These are phyloP conservation scores for Tetragonula carbonaria DNA, from an alignment of 2,888 invertebrate genomes.

Conservation along the genomic window DNA sequence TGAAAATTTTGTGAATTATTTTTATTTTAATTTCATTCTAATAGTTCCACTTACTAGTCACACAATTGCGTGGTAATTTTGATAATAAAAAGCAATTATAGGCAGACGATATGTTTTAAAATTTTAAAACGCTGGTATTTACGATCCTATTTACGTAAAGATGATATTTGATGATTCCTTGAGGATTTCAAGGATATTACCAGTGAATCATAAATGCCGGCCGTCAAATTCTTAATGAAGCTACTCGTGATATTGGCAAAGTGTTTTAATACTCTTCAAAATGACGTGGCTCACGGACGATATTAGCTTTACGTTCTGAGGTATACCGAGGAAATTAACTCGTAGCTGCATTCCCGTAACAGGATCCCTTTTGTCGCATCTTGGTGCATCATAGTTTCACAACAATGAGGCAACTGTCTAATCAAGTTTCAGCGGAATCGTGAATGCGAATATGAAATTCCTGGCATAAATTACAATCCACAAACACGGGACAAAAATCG, in stretches of 20 bases:
- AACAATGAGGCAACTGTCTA: background rate
- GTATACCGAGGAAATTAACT: slow-evolving; percentile 5
- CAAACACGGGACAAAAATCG: background rate
- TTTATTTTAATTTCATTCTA: too few relatives aligned
- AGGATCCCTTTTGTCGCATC: background rate
- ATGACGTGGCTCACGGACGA: background rate
- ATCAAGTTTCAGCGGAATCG: background rate
- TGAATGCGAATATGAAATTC: background rate
- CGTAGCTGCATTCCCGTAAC: background rate
- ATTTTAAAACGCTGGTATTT: background rate
- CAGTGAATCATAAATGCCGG: background rate
- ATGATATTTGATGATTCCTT: background rate
- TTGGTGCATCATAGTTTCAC: background rate
- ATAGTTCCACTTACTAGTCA: too few relatives aligned
- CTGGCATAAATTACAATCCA: background rate
- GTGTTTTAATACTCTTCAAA: background rate
- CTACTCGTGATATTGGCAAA: slow-evolving; percentile 1
- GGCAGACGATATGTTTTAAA: background rate
- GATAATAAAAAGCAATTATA: too few relatives aligned
- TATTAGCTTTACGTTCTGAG: slow-evolving; percentile 1
- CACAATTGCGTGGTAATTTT: too few relatives aligned
- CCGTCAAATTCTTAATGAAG: slow-evolving; percentile 1
- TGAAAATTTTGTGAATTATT: too few relatives aligned
- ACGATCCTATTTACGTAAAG: background rate
- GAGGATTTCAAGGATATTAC: background rate